Base-by-base conservation (phyloP, 2,888 invertebrate species). In the Melitaea athalia region DNA sequence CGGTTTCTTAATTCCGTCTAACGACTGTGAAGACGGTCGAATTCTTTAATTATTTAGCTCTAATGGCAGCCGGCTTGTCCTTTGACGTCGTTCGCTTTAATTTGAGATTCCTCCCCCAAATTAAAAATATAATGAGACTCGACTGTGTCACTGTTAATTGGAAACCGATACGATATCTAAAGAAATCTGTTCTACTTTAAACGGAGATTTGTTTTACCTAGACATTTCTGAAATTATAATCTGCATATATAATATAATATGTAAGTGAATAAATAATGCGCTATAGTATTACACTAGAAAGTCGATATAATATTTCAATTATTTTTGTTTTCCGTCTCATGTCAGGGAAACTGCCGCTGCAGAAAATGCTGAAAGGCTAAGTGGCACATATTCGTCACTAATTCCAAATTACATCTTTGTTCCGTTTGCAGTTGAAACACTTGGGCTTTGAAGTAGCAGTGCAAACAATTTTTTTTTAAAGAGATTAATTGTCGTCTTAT, bases 31-130 rank as follows among this genome's bases (percentile, higher is more conserved):
- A 87, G 91, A 91, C 88, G 88, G 88, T 83, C 85, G 87, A 86
- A 89, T 91, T 90, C 92, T 91, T 92, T 92, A 92, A 92, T 92
- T 92, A 92, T 92, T 92, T 91, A 91, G 87, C 91, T 89, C 85
- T 91, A 91, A 91, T 91, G 90, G 89, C 87, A 85, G 85, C 79
- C 85, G 84, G 85, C 82, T 84, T 91, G 91, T 91, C 90, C 91
- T 92, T 92, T 92, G 92, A 91, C 91, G 89, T 85, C 87, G 86
- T 84, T 82, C 83, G 85, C 86, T 89, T 91, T 91, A 92, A 91
- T 92, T 91, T 88, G 85, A 84, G 86, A 92, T 88, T 88, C 90
- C 88, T 80, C 91, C 91, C 88, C 91, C 89, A 91, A 92, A 92
- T 92, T 92, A 92, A 92, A 92, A 92, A 92, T 92, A 92, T 92